These are phyloP conservation scores for Lapara coniferarum DNA, from an alignment of 2,888 invertebrate genomes.

Conservation along the genomic window DNA sequence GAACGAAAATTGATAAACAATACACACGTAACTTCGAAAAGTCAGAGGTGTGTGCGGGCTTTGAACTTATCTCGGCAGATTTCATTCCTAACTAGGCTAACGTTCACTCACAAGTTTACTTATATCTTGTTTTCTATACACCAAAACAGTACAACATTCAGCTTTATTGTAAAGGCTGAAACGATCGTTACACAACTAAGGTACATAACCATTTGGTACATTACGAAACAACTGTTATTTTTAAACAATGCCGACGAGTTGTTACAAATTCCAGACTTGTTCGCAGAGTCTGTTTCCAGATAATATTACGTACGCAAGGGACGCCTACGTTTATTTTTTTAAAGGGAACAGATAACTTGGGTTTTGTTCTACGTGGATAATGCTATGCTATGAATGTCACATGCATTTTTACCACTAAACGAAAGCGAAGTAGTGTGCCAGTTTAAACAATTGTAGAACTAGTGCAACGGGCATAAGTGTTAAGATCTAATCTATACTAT, in stretches of 20 bases:
- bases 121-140: too few relatives aligned
- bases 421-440: too few relatives aligned
- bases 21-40: too few relatives aligned
- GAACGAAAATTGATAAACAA: too few relatives aligned
- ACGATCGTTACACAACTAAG: neutral
- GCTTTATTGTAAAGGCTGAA: neutral
- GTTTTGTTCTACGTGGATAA: neutral
- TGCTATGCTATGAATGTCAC: neutral
- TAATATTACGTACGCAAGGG: constrained; percentile 25
- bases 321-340: constrained; percentile 25
- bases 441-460: too few relatives aligned
- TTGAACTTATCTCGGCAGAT: too few relatives aligned
- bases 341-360: neutral
- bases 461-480: too few relatives aligned
- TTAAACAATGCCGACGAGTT: constrained; percentile 16
- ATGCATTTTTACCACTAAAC: too few relatives aligned
- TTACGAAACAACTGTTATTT: constrained; percentile 18
- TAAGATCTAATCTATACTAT: neutral
- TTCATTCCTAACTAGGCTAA: too few relatives aligned
- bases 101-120: too few relatives aligned
- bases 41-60: too few relatives aligned
- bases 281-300: constrained; percentile 23
- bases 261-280: constrained; percentile 28
- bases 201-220: neutral
- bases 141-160: too few relatives aligned